Percentiles rank a stretch among this genome's conserved stretches.
These are phyloP conservation scores for Lepus timidus DNA, from an alignment of 2,113 vertebrate species.

Conservation along the genomic window DNA sequence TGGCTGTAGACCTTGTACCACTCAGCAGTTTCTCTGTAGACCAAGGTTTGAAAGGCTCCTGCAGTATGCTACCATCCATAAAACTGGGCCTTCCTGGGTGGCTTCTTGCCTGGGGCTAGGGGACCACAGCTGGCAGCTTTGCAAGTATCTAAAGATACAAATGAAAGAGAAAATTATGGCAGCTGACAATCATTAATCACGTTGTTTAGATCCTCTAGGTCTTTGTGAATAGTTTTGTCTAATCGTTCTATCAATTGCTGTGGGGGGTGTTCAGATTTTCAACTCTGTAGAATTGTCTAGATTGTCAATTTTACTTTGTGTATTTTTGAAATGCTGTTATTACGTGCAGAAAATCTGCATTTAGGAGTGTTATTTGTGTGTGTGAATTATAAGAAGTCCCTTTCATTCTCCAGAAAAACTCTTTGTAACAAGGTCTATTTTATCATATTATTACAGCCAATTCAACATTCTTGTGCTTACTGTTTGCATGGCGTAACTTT, in stretches of 20 bases:
- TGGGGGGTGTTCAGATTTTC: neutral
- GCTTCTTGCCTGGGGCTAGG: neutral
- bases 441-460: neutral
- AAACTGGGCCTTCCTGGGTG: neutral
- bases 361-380: constrained; percentile 24
- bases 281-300: neutral
- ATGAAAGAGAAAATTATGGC: constrained; percentile 19
- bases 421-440: neutral
- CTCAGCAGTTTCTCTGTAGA: neutral
- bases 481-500: neutral
- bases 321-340: constrained; percentile 45
- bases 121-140: neutral
- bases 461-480: neutral
- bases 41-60: neutral
- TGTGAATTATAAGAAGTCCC: constrained; percentile 23
- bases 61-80: neutral
- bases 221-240: neutral
- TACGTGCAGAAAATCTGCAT: neutral
- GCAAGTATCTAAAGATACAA: constrained; percentile 27
- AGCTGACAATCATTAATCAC: constrained; percentile 4
- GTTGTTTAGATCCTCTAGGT: constrained; percentile 23
- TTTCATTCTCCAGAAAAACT: neutral
- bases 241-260: neutral
- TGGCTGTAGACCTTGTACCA: neutral
- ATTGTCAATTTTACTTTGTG: neutral